Percentiles rank a stretch among this genome's conserved stretches.
Evolutionary conservation across 2,888 invertebrate species (phyloP).

Genomic region (Nomada hirtipes): DNA sequence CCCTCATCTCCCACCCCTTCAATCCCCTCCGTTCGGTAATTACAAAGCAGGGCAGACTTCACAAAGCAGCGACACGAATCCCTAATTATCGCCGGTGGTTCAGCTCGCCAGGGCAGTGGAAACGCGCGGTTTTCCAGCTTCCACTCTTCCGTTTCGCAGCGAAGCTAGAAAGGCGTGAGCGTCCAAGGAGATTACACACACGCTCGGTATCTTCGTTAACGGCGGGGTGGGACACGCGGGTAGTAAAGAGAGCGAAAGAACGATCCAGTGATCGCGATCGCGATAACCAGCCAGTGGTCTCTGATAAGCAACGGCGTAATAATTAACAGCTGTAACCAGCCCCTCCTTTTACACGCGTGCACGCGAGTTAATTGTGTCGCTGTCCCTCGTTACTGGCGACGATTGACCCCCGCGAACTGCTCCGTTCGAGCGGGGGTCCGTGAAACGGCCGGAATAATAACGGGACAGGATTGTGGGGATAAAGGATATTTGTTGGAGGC

Average conservation of each 20-base stretch:
- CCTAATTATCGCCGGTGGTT: constrained; percentile 37
- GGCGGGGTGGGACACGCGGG: constrained; percentile 17
- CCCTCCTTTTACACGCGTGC: constrained; percentile 51
- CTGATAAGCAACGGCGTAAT: constrained; percentile 64
- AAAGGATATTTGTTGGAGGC: constrained; percentile 43
- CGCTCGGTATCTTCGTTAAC: background rate
- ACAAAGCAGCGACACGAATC: constrained; percentile 48
- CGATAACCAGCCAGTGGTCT: constrained; percentile 41
- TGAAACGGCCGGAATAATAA: constrained; percentile 78
- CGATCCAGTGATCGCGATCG: constrained; percentile 47
- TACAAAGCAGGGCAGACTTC: constrained; percentile 29
- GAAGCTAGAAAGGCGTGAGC: background rate
- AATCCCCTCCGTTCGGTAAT: constrained; percentile 19
- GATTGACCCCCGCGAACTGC: constrained; percentile 51
- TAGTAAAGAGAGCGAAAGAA: constrained; percentile 43
- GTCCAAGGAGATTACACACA: background rate
- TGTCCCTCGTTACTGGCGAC: constrained; percentile 47
- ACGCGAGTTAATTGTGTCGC: constrained; percentile 53
- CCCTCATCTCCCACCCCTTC: background rate
- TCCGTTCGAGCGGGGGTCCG: constrained; percentile 54
- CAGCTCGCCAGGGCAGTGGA: background rate
- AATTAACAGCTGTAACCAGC: constrained; percentile 74
- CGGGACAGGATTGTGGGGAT: constrained; percentile 70
- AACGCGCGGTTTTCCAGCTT: constrained; percentile 41
- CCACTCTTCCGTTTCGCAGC: background rate